Conservation (phyloP, 2,113 vertebrate species). For the Hemiprocne comata region DNA sequence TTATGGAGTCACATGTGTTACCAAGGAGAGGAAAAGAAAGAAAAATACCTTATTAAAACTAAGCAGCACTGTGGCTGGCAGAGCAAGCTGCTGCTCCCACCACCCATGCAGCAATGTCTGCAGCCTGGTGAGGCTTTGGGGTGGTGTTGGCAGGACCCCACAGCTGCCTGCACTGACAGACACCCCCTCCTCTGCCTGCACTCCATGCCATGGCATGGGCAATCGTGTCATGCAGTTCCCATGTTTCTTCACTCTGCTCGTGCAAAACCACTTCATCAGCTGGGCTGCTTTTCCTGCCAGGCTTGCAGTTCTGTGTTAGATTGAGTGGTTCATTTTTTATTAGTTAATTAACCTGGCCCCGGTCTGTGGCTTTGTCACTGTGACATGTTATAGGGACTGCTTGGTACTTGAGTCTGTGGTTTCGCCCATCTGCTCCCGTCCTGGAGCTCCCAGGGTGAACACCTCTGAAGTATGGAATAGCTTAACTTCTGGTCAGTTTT, state of each 20-base stretch:
- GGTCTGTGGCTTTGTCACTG: not conserved
- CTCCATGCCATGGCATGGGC: rapidly evolving
- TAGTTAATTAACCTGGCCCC: not conserved
- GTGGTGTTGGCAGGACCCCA: not conserved
- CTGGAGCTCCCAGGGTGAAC: not conserved
- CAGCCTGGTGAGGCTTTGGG: not conserved
- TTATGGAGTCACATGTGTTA: not conserved
- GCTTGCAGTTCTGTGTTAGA: too few species aligned
- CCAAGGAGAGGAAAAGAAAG: not conserved
- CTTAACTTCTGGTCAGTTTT: not conserved
- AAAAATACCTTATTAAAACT: not conserved
- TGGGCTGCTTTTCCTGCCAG: not conserved
- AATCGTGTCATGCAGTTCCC: too few species aligned
- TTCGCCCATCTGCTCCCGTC: not conserved
- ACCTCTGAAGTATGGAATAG: not conserved
- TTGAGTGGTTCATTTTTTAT: not conserved
- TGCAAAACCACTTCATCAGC: not conserved
- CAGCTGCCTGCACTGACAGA: rapidly evolving
- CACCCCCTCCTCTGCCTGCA: rapidly evolving
- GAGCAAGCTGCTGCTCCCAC: not conserved
- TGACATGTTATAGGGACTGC: not conserved
- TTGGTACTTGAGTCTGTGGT: not conserved
- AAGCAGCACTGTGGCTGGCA: not conserved
- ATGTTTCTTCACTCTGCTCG: rapidly evolving
- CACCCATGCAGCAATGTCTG: too few species aligned